These are phyloP conservation scores for Drosophila athabasca DNA, from an alignment of 1,140 invertebrate genomes.

Conservation along the genomic window DNA sequence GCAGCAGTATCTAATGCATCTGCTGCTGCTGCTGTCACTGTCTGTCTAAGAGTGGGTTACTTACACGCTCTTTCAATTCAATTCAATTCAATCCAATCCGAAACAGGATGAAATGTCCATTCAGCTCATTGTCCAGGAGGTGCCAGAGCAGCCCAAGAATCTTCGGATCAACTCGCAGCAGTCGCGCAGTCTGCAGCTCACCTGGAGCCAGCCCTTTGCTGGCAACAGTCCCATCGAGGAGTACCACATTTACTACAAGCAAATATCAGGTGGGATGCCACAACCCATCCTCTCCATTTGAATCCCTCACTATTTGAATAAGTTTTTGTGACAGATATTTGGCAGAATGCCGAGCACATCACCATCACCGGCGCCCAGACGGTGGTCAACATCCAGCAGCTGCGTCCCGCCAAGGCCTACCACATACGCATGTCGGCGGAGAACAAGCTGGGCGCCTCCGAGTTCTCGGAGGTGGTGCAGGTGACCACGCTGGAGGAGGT, in stretches of 20 bases:
- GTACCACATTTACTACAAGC: conserved; percentile 94
- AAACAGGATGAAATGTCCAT: conserved; percentile 92
- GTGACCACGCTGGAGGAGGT: conserved; percentile 94
- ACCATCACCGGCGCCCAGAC: conserved; percentile 91
- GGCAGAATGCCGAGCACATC: conserved; percentile 89
- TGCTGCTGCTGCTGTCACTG: too few relatives aligned
- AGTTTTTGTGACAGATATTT: conserved; percentile 62
- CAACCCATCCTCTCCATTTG: too few relatives aligned
- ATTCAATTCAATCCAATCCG: conserved; percentile 1
- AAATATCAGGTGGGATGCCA: conserved; percentile 88
- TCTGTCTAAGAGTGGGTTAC: not conserved
- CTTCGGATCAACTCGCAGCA: conserved; percentile 92
- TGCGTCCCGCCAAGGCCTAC: conserved; percentile 95
- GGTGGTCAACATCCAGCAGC: conserved; percentile 90
- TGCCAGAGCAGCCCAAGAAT: conserved; percentile 93
- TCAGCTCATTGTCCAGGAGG: conserved; percentile 95
- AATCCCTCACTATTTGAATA: not conserved
- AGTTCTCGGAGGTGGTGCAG: conserved; percentile 92
- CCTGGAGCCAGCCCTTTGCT: conserved; percentile 93
- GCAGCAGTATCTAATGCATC: too few relatives aligned
- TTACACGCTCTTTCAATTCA: conserved; percentile 2
- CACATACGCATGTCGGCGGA: conserved; percentile 94
- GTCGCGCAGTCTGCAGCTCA: conserved; percentile 90
- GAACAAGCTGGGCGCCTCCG: conserved; percentile 93
- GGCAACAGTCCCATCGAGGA: conserved; percentile 94